Conservation (phyloP, 2,797 vertebrate genomes). For the Phaenicophaeus curvirostris region DNA sequence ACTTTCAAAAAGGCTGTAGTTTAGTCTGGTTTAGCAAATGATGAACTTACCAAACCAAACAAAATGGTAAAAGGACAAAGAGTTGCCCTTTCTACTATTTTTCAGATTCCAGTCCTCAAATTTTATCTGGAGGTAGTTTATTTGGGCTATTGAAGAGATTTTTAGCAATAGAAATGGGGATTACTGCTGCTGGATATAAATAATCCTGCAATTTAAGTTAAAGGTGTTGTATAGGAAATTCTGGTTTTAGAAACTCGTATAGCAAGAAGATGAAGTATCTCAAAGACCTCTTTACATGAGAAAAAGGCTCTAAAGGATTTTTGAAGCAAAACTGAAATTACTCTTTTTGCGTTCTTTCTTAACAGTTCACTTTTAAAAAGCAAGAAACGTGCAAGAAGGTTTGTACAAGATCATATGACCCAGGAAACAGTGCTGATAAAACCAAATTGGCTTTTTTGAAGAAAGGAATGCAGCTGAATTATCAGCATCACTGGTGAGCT, state of each 20-base stretch:
- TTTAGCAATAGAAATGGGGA: background rate
- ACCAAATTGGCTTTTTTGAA: conserved; percentile 87
- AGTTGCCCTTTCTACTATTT: background rate
- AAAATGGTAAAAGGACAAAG: background rate
- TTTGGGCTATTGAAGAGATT: background rate
- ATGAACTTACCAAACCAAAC: background rate
- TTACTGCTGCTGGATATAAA: background rate
- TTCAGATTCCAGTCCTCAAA: background rate
- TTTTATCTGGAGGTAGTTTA: background rate
- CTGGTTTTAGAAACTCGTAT: background rate
- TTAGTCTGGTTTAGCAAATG: background rate
- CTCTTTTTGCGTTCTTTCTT: background rate
- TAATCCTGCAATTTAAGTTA: background rate
- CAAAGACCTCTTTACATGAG: background rate
- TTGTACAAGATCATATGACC: conserved; percentile 82
- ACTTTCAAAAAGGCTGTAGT: background rate
- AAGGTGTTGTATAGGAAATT: background rate
- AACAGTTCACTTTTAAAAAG: conserved; percentile 87
- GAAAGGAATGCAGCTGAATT: conserved; percentile 91
- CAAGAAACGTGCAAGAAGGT: conserved; percentile 77
- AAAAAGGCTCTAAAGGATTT: background rate
- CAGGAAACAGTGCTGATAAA: conserved; percentile 61
- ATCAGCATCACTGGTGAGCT: conserved; percentile 90
- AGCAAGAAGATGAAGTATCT: background rate
- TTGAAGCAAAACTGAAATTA: background rate